Conservation (phyloP, 2,797 vertebrate genomes). For the Onychomys torridus region DNA sequence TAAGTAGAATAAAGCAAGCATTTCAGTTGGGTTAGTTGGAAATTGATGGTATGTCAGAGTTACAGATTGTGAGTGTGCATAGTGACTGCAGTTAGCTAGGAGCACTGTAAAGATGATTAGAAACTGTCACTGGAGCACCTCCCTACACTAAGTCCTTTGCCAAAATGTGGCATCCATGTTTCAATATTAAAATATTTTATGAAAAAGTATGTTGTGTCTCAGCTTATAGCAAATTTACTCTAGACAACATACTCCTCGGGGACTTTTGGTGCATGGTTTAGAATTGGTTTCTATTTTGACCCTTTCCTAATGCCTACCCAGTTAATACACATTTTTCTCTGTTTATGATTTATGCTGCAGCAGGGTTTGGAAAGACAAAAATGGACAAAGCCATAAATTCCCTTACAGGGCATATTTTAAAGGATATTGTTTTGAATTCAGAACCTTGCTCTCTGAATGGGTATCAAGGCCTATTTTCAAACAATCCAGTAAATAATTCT, state of each 20-base stretch:
- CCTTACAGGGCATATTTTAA: conserved; percentile 52
- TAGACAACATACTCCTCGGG: conserved; percentile 26
- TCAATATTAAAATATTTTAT: conserved; percentile 49
- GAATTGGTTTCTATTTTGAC: not conserved
- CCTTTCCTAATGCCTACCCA: conserved; percentile 21
- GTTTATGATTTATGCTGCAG: conserved; percentile 66
- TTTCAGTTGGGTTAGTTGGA: not conserved
- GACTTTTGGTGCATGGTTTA: not conserved
- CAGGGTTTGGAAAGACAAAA: not conserved
- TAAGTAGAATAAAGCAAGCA: not conserved
- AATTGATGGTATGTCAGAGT: not conserved
- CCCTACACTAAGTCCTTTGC: not conserved
- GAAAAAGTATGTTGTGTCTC: conserved; percentile 1
- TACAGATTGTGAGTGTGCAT: not conserved
- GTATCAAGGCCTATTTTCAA: conserved; percentile 58
- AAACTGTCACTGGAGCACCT: not conserved
- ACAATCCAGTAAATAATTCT: conserved; percentile 68
- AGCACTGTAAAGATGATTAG: not conserved
- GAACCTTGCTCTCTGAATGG: conserved; percentile 61
- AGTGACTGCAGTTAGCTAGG: not conserved
- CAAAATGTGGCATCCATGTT: not conserved
- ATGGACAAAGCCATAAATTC: conserved; percentile 46
- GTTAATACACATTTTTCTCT: conserved; percentile 29
- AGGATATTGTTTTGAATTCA: conserved; percentile 57
- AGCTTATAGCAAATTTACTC: not conserved